These are phyloP conservation scores for Cliona cf. orientalis DNA, from an alignment of 37 sponge, comb jelly and placozoan species.

Conservation along the genomic window DNA sequence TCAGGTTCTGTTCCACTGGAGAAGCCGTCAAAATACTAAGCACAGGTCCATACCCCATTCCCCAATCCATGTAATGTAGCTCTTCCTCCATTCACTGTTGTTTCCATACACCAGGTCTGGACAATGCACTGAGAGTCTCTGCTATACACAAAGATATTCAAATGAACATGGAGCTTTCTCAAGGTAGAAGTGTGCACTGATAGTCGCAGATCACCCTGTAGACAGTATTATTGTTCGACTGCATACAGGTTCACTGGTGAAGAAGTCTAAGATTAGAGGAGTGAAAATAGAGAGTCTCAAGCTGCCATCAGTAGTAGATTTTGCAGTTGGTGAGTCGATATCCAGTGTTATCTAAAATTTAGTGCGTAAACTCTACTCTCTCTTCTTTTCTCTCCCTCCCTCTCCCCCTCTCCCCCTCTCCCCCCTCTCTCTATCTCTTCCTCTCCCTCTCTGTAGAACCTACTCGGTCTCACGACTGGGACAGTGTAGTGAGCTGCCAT, in stretches of 20 bases:
- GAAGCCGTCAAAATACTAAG: slow-evolving; percentile 70
- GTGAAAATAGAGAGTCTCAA: slow-evolving; percentile 76
- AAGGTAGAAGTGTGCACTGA: slow-evolving; percentile 78
- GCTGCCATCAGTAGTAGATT: slow-evolving; percentile 77
- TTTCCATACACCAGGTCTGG: no score
- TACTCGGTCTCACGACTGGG: slow-evolving; percentile 85
- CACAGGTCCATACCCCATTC: slow-evolving; percentile 56
- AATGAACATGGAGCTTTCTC: slow-evolving; percentile 77
- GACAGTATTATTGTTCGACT: neutral
- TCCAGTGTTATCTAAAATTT: no score
- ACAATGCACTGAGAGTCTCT: slow-evolving; percentile 75
- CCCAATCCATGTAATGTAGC: no score
- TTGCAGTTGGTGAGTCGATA: slow-evolving; percentile 70
- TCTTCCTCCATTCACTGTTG: no score
- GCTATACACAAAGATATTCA: slow-evolving; percentile 59
- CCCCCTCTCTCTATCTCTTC: neutral
- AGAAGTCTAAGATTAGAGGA: slow-evolving; percentile 55
- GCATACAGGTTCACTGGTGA: slow-evolving; percentile 71
- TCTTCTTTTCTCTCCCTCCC: no score
- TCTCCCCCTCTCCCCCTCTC: neutral
- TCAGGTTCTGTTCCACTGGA: slow-evolving; percentile 76
- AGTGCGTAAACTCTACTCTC: no score
- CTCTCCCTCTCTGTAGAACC: slow-evolving; percentile 39
- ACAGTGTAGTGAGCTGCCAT: slow-evolving; percentile 87
- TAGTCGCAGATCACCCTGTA: no score